Evolutionary conservation across 2,113 vertebrate species (phyloP), one percentile per base, ranked within the genome.

Genomic region (Symphodus melops): DNA sequence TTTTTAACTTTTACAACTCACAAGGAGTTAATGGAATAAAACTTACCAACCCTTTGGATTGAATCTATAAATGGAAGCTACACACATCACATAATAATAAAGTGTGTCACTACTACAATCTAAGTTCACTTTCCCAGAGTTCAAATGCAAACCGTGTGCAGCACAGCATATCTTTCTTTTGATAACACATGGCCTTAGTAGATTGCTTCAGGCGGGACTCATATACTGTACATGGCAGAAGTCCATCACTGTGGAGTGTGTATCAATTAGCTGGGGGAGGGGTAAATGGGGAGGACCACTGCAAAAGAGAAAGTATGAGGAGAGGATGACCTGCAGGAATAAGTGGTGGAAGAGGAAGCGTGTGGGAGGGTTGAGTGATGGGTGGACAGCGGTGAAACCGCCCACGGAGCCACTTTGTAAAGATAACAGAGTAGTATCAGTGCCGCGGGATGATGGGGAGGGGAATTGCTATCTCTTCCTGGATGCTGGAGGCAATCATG

Each of bases 391-490:
- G 8, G 37, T 14, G 19, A 82, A 57, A 77, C 75, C 36, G 79
- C 83, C 73, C 57, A 59, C 49, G 53, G 83, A 78, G 76, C 55
- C 75, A 75, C 86, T 90, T 84, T 85, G 85, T 84, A 82, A 68
- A 73, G 89, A 90, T 87, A 90, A 88, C 87, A 79, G 75, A 78
- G 79, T 61, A 21, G 62, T 66, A 68, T 77, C 73, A 60, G 39
- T 3, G 23, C 82, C 0, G 1, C 10, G 5, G 53, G 49, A 67
- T 12, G 72, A 72, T 36, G 65, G 72, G 72, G 69, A 51, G 60
- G 56, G 44, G 83, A 70, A 57, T 52, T 66, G 1, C 59, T 72
- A 77, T 82, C 68, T 81, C 53, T 48, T 60, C 59, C 65, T 67
- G 68, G 52, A 42, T 51, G 71, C 81, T 62, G 44, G 3, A 20